Base-by-base conservation (phyloP, 2,888 invertebrate genomes). In the Bruchidius siliquastri region DNA sequence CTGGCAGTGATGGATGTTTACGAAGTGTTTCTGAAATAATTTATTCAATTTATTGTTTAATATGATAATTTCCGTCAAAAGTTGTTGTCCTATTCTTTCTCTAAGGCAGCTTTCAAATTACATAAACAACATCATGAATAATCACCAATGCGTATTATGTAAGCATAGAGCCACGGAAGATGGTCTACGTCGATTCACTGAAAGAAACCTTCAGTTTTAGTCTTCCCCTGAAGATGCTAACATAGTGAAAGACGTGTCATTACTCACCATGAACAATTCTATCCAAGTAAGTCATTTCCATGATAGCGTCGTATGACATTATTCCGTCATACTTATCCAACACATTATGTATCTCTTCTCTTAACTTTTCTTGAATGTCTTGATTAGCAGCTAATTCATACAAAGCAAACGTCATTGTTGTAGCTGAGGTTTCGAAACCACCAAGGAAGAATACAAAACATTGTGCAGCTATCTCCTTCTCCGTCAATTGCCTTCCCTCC, bases 1-100 rank as follows among this genome's bases (percentile, higher is more conserved):
- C 71, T 8, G 80, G 74, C 0, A 81, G 78, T 2, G 85, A 83
- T 13, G 87, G 84, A 74, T 84, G 83, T 68, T 83, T 79, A 22
- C 87, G 79, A 22, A 87, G 78, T 0, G 86, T 84, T 80, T 87
- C 87, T 84, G 79, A 74, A 80, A 82, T 68, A n/a, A 70, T 67
- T 68, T n/a, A n/a, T n/a, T n/a, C n/a, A n/a, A n/a, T n/a, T n/a
- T n/a, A n/a, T n/a, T n/a, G n/a, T n/a, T n/a, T n/a, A n/a, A n/a
- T n/a, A n/a, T n/a, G n/a, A n/a, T n/a, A n/a, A n/a, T n/a, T n/a
- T n/a, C n/a, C n/a, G n/a, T n/a, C n/a, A n/a, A n/a, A n/a, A n/a
- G n/a, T n/a, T n/a, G n/a, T n/a, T n/a, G n/a, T n/a, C n/a, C n/a
- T n/a, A n/a, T n/a, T n/a, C n/a, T n/a, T n/a, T n/a, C n/a, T n/a